These are phyloP conservation scores for Geotrypetes seraphini DNA, from an alignment of 2,797 vertebrate genomes.

Conservation along the genomic window DNA sequence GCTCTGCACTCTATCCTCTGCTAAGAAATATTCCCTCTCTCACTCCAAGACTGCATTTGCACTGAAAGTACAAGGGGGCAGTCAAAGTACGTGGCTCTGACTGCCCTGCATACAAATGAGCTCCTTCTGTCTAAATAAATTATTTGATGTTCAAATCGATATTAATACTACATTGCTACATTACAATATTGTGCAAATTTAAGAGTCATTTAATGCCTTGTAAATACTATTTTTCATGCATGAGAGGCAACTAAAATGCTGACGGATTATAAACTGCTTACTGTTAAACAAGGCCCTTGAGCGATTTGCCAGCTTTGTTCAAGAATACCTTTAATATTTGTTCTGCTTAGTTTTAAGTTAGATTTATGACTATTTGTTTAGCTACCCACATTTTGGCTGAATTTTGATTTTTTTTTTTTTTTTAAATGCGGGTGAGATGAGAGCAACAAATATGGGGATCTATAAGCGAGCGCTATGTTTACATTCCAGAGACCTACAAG, in stretches of 20 bases:
- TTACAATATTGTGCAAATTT: conserved; percentile 57
- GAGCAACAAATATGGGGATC: too few relatives aligned
- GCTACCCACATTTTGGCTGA: too few relatives aligned
- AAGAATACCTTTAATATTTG: conserved; percentile 42
- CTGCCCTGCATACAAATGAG: conserved; percentile 58
- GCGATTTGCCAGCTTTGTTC: conserved; percentile 41
- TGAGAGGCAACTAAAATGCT: conserved; percentile 39
- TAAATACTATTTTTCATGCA: conserved; percentile 50
- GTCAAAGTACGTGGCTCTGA: conserved; percentile 43
- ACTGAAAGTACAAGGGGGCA: conserved; percentile 50
- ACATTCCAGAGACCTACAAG: too few relatives aligned
- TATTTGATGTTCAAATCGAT: conserved; percentile 56
- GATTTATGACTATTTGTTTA: conserved; percentile 34
- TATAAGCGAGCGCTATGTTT: too few relatives aligned
- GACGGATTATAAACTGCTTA: conserved; percentile 44
- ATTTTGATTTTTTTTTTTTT: too few relatives aligned
- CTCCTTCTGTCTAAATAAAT: conserved; percentile 56
- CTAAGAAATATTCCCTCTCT: conserved; percentile 34
- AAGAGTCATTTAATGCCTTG: conserved; percentile 49
- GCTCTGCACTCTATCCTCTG: conserved; percentile 41
- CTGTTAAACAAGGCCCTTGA: conserved; percentile 41
- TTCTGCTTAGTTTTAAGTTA: conserved; percentile 23
- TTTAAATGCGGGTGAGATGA: too few relatives aligned
- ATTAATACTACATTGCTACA: conserved; percentile 57
- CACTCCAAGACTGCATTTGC: conserved; percentile 47